phyloP scores from a whole-genome alignment of 2,797 vertebrate species.

The Hoplostethus mediterraneus region DNA sequence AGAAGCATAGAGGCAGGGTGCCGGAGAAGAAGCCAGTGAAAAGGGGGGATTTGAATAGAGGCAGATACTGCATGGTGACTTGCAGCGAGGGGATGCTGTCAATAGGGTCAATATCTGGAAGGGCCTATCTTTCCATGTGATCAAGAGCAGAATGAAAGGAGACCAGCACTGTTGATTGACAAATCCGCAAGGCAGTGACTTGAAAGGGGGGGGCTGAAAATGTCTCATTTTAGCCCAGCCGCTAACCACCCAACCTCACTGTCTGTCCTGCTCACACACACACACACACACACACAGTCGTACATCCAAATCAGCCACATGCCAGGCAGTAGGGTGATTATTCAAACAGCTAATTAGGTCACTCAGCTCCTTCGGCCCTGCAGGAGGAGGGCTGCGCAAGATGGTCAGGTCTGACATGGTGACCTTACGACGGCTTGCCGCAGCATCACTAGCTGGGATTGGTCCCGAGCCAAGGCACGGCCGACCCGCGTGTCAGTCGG shows the following conservation, averaged over 20 bases:
- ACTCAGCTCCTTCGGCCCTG: constrained; percentile 68
- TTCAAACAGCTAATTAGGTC: constrained; percentile 83
- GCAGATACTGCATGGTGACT: constrained; percentile 44
- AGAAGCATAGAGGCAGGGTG: constrained; percentile 30
- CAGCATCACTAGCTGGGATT: constrained; percentile 59
- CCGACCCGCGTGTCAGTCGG: constrained; percentile 66
- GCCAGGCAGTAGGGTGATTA: constrained; percentile 70
- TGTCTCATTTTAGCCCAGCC: constrained; percentile 42
- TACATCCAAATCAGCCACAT: constrained; percentile 56
- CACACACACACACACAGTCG: constrained; percentile 26
- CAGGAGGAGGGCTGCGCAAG: constrained; percentile 65
- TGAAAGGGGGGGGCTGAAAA: constrained; percentile 33
- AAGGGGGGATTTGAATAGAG: constrained; percentile 53
- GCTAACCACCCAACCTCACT: constrained; percentile 37
- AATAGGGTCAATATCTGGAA: constrained; percentile 38
- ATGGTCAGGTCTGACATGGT: constrained; percentile 75
- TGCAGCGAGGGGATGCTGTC: constrained; percentile 22
- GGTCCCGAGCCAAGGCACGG: constrained; percentile 70
- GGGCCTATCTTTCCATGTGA: constrained; percentile 24
- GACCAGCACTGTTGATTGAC: constrained; percentile 14
- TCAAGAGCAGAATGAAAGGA: constrained; percentile 35
- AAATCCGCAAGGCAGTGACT: constrained; percentile 31
- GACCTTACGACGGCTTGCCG: constrained; percentile 67
- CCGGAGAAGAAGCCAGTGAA: constrained; percentile 36
- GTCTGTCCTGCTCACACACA: constrained; percentile 30